phyloP scores from a whole-genome alignment of 2,797 vertebrate genomes.

The Microctenopoma steveboyesi region DNA sequence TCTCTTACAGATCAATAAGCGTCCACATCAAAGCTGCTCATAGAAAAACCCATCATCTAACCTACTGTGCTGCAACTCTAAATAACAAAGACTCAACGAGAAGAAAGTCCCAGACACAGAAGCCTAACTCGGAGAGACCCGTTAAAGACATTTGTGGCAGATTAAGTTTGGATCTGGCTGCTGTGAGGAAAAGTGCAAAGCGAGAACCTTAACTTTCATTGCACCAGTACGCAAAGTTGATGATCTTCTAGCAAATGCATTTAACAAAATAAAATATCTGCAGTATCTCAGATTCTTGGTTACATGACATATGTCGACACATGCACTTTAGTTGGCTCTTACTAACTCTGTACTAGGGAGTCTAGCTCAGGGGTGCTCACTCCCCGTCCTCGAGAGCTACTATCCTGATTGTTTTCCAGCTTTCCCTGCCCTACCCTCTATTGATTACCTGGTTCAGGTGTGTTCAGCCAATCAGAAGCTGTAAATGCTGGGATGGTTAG shows the following conservation, averaged over 20 bases:
- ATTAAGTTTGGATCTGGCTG: not conserved
- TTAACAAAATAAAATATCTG: conserved; percentile 3
- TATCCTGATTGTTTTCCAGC: too few relatives aligned
- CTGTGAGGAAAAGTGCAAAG: not conserved
- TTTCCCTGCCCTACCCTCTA: too few relatives aligned
- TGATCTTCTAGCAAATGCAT: not conserved
- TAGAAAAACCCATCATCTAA: conserved; percentile 9
- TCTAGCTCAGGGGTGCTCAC: too few relatives aligned
- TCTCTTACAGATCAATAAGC: too few relatives aligned
- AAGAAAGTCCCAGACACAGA: conserved; percentile 28
- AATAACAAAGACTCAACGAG: conserved; percentile 17
- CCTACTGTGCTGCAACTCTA: conserved; percentile 29
- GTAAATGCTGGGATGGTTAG: too few relatives aligned
- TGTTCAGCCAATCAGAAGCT: too few relatives aligned
- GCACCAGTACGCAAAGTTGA: not conserved
- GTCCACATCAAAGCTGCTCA: not conserved
- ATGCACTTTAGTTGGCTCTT: conserved; percentile 35
- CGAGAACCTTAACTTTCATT: not conserved
- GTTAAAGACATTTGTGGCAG: not conserved
- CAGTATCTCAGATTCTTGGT: conserved; percentile 17
- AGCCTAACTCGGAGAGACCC: conserved; percentile 19
- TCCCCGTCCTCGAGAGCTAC: too few relatives aligned
- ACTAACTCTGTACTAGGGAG: conserved; percentile 29
- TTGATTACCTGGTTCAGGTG: too few relatives aligned
- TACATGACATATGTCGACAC: conserved; percentile 13